phyloP scores from a whole-genome alignment of 2,888 invertebrate genomes.

The Aphidoletes aphidimyza region DNA sequence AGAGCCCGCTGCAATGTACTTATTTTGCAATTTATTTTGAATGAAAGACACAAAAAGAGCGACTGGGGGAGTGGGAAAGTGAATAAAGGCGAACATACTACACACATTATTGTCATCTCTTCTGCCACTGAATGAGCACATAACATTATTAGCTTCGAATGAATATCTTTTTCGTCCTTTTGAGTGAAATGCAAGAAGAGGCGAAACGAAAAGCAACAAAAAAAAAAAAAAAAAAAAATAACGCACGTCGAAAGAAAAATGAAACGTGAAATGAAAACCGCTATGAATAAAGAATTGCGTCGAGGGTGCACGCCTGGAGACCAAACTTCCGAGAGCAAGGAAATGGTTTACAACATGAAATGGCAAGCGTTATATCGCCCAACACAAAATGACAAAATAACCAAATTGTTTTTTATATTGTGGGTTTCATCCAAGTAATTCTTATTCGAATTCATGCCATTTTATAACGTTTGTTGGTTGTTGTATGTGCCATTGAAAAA shows the following conservation, averaged over 20 bases:
- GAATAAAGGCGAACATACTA: not conserved
- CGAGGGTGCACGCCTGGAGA: not conserved
- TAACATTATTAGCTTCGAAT: constrained; percentile 10
- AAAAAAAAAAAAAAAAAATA: not conserved
- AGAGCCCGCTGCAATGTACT: constrained; percentile 15
- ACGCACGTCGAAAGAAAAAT: not conserved
- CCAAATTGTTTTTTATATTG: too few species aligned
- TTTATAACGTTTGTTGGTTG: too few species aligned
- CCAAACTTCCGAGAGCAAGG: not conserved
- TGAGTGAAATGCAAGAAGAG: not conserved
- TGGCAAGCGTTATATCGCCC: too few species aligned
- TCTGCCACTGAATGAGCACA: not conserved
- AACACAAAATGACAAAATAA: too few species aligned
- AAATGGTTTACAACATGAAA: too few species aligned
- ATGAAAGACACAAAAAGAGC: not conserved
- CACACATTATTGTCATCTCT: constrained; percentile 30
- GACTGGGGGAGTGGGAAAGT: not conserved
- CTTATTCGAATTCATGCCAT: too few species aligned
- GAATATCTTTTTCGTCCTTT: not conserved
- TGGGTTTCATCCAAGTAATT: too few species aligned
- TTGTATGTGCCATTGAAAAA: too few species aligned
- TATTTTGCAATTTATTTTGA: constrained; percentile 51
- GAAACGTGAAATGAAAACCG: constrained; percentile 5
- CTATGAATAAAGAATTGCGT: constrained; percentile 36
- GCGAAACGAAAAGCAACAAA: not conserved